Evolutionary conservation across 2,888 invertebrate species (phyloP).

Genomic region (Ornithoptera alexandrae): DNA sequence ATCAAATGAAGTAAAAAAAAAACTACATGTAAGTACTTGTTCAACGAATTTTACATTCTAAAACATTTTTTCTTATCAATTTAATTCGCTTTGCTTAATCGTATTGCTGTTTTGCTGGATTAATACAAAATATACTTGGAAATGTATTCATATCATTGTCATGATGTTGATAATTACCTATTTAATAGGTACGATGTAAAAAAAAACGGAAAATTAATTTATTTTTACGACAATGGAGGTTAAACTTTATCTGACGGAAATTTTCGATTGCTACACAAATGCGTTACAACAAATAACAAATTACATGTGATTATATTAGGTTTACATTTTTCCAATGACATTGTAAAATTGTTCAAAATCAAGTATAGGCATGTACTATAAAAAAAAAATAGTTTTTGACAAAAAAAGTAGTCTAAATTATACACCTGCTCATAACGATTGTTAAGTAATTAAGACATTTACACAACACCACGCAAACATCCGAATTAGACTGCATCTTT

Average conservation of each 20-base stretch:
- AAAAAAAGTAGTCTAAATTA: not conserved
- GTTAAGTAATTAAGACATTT: not conserved
- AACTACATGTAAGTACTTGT: not conserved
- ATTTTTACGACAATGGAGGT: conserved; percentile 17
- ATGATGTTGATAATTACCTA: conserved; percentile 8
- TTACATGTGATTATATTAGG: conserved; percentile 17
- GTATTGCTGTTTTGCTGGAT: not conserved
- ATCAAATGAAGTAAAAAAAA: not conserved
- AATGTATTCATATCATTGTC: conserved; percentile 6
- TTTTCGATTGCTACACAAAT: conserved; percentile 24
- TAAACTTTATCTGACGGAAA: conserved; percentile 18
- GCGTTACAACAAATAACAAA: conserved; percentile 23
- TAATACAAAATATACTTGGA: conserved; percentile 2
- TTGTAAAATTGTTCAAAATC: conserved; percentile 9
- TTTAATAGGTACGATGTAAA: not conserved
- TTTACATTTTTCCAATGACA: conserved; percentile 19
- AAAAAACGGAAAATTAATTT: conserved; percentile 13
- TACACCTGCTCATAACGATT: not conserved
- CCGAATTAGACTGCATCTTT: too few species aligned
- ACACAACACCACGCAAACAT: not conserved
- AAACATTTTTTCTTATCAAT: not conserved
- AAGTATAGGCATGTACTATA: not conserved
- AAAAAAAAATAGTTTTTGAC: not conserved
- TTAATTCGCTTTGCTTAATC: conserved; percentile 6
- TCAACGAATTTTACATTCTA: not conserved